Percentiles rank a stretch among this genome's conserved stretches.
Evolutionary conservation across 2,888 invertebrate species (phyloP).

Genomic region (Tyria jacobaeae): DNA sequence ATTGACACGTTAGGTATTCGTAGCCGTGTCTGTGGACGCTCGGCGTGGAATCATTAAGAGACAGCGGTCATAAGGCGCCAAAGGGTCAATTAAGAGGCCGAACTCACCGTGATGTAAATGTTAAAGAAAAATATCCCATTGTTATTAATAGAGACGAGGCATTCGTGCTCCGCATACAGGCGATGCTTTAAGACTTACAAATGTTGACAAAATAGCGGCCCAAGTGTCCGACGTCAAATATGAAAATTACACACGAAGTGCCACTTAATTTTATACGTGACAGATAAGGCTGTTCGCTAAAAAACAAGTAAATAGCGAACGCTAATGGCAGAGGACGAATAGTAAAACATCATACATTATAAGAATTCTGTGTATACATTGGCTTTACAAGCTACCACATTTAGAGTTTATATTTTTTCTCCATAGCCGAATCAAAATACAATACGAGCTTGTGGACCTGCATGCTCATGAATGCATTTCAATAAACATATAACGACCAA

Average conservation of each 20-base stretch:
- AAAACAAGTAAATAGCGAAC: conserved; percentile 34
- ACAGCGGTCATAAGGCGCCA: conserved; percentile 61
- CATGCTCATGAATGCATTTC: too few species aligned
- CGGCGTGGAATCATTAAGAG: conserved; percentile 54
- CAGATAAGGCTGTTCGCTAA: conserved; percentile 42
- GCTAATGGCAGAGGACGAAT: not conserved
- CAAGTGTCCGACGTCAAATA: conserved; percentile 52
- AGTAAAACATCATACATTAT: too few species aligned
- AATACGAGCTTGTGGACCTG: too few species aligned
- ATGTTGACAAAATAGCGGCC: conserved; percentile 64
- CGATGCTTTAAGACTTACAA: conserved; percentile 67
- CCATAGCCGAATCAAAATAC: too few species aligned
- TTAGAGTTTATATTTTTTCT: too few species aligned
- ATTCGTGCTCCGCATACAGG: conserved; percentile 69
- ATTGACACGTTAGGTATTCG: conserved; percentile 24
- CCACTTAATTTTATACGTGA: conserved; percentile 70
- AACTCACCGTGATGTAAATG: conserved; percentile 62
- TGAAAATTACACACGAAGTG: conserved; percentile 58
- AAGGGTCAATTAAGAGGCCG: conserved; percentile 65
- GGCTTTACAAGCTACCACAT: too few species aligned
- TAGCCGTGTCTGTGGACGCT: conserved; percentile 15
- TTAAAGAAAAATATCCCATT: conserved; percentile 64
- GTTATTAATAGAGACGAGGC: conserved; percentile 73
- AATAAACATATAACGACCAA: too few species aligned
- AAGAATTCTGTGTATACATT: too few species aligned